Conservation (phyloP, 2,113 vertebrate species). For the Phalacrocorax pelagicus region DNA sequence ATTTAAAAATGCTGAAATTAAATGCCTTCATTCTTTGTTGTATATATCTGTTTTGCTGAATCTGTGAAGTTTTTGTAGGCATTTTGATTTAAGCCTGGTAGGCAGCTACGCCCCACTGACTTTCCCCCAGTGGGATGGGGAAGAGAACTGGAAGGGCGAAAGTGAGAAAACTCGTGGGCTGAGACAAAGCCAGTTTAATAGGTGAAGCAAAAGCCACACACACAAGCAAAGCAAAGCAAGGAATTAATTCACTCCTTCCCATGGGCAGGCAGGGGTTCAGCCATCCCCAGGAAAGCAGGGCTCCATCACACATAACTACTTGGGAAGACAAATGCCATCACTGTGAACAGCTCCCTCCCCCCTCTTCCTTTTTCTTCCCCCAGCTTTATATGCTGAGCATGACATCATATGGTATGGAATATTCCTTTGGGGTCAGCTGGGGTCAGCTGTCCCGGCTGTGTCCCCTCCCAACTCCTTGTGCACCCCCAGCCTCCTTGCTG, state of each 20-base stretch:
- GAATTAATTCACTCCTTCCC: not conserved
- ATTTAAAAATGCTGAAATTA: not conserved
- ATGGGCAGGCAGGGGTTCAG: not conserved
- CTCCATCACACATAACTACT: rapidly evolving
- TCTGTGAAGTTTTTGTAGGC: not conserved
- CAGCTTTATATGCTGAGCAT: rapidly evolving
- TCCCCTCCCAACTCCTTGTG: too few relatives aligned
- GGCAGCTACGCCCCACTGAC: not conserved
- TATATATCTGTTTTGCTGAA: not conserved
- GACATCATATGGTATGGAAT: not conserved
- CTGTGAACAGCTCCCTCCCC: rapidly evolving
- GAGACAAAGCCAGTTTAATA: not conserved
- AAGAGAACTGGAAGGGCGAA: not conserved
- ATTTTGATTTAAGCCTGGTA: not conserved
- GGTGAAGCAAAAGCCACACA: not conserved
- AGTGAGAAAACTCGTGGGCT: not conserved
- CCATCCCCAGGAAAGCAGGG: not conserved
- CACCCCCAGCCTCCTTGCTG: too few relatives aligned
- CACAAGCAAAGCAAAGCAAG: not conserved
- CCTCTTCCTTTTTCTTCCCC: not conserved
- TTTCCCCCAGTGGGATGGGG: too few relatives aligned
- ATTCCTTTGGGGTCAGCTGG: too few relatives aligned
- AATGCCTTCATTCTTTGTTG: not conserved
- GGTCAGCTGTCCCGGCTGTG: too few relatives aligned
- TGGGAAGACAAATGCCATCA: not conserved